phyloP scores from a whole-genome alignment of 30 jellyfish, hydroid and myxozoan species.

The Aurelia sp. region DNA sequence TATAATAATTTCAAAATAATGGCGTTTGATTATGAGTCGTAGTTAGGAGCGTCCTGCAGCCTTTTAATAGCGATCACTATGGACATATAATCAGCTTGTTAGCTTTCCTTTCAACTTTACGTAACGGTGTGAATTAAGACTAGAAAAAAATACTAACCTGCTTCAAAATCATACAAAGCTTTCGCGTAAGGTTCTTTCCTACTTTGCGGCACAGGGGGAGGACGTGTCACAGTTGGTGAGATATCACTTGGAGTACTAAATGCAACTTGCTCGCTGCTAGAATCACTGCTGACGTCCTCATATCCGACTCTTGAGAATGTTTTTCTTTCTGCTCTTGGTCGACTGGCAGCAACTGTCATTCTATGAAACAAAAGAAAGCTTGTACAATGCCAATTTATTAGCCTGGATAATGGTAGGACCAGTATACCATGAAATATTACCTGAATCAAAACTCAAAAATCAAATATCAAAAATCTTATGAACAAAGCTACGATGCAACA shows the following conservation, averaged over 20 bases:
- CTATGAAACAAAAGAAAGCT: conserved; percentile 29
- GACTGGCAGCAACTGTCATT: conserved; percentile 91
- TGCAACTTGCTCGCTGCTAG: conserved; percentile 72
- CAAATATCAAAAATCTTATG: no score
- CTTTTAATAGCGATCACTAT: no score
- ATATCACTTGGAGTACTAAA: conserved; percentile 60
- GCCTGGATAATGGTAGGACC: no score
- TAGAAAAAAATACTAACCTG: conserved; percentile 62
- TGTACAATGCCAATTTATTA: no score
- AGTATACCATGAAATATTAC: no score
- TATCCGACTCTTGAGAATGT: conserved; percentile 62
- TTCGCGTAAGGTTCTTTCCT: conserved; percentile 72
- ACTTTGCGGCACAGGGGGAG: conserved; percentile 64
- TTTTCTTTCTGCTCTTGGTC: conserved; percentile 93
- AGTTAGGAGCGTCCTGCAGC: no score
- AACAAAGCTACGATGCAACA: no score
- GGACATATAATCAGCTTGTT: background rate
- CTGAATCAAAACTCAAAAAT: no score
- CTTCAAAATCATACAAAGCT: conserved; percentile 94
- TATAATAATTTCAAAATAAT: no score
- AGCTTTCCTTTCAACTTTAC: background rate
- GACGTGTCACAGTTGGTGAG: conserved; percentile 43
- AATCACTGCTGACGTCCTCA: conserved; percentile 73
- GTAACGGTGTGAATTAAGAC: background rate
- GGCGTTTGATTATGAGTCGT: no score